phyloP scores from a whole-genome alignment of 1,140 invertebrate genomes.

The Amyelois transitella region DNA sequence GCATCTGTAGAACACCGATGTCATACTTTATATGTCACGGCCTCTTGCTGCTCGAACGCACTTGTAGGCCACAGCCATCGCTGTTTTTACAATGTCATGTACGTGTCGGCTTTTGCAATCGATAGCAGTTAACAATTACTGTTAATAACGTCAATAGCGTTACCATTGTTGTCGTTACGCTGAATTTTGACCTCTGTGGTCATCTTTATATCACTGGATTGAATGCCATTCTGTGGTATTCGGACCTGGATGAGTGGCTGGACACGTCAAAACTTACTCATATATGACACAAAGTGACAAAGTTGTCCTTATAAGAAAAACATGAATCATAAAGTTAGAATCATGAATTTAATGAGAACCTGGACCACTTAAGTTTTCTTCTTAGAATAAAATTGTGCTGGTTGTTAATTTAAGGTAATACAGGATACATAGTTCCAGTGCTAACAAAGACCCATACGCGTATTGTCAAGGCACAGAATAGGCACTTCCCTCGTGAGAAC shows the following conservation, averaged over 20 bases:
- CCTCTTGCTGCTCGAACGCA: conserved; percentile 61
- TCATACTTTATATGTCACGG: conserved; percentile 72
- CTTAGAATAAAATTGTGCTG: conserved; percentile 9
- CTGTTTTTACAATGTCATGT: conserved; percentile 70
- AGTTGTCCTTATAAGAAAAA: background rate
- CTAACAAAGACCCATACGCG: conserved; percentile 66
- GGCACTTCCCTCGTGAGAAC: conserved; percentile 72
- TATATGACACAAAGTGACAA: background rate
- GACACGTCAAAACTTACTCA: background rate
- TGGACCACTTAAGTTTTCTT: conserved; percentile 24
- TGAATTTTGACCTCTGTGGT: background rate
- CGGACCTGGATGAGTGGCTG: background rate
- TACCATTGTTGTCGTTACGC: background rate
- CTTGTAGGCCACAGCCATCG: conserved; percentile 66
- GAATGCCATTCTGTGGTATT: background rate
- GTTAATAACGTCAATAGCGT: conserved; percentile 28
- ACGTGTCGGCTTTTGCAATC: conserved; percentile 53
- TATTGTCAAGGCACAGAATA: conserved; percentile 73
- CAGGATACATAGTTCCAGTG: conserved; percentile 58
- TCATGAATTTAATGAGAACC: conserved; percentile 18
- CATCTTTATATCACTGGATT: background rate
- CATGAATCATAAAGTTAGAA: conserved; percentile 10
- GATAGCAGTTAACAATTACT: conserved; percentile 45
- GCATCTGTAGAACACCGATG: conserved; percentile 51
- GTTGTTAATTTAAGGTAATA: conserved; percentile 48